These are phyloP conservation scores for Prionchulus punctatus DNA, from an alignment of 2,888 invertebrate species.

Conservation along the genomic window DNA sequence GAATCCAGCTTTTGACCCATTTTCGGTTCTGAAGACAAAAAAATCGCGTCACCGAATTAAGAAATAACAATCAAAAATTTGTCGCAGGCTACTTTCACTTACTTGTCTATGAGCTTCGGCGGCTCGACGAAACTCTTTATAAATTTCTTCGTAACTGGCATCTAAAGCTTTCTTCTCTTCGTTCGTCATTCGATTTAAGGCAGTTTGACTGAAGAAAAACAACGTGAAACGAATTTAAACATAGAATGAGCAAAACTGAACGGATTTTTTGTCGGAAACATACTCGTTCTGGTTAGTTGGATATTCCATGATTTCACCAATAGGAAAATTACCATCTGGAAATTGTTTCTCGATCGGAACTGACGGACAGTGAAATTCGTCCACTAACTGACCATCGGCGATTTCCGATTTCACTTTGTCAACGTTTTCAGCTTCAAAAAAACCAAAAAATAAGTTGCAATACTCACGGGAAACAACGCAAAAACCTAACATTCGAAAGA, in stretches of 20 bases:
- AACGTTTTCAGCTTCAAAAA: not conserved
- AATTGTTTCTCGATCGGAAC: conserved; percentile 54
- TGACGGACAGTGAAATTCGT: not conserved
- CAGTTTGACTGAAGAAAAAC: conserved; percentile 17
- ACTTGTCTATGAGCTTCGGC: conserved; percentile 94
- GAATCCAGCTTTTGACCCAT: conserved; percentile 79
- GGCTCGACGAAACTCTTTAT: conserved; percentile 80
- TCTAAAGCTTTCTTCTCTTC: conserved; percentile 67
- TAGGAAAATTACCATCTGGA: conserved; percentile 64
- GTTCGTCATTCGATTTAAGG: conserved; percentile 31
- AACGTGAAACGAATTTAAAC: not conserved
- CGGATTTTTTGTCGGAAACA: not conserved
- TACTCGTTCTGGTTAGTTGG: conserved; percentile 54
- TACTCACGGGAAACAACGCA: not conserved
- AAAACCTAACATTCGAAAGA: not conserved
- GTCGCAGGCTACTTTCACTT: conserved; percentile 8
- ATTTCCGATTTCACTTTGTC: not conserved
- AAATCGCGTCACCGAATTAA: not conserved
- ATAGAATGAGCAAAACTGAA: not conserved
- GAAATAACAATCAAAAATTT: not conserved
- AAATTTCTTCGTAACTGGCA: conserved; percentile 72
- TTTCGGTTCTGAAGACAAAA: conserved; percentile 53
- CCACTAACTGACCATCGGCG: not conserved
- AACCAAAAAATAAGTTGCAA: not conserved
- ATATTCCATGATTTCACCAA: conserved; percentile 76